phyloP scores from a whole-genome alignment of 2,113 vertebrate genomes.

The Psophia crepitans region DNA sequence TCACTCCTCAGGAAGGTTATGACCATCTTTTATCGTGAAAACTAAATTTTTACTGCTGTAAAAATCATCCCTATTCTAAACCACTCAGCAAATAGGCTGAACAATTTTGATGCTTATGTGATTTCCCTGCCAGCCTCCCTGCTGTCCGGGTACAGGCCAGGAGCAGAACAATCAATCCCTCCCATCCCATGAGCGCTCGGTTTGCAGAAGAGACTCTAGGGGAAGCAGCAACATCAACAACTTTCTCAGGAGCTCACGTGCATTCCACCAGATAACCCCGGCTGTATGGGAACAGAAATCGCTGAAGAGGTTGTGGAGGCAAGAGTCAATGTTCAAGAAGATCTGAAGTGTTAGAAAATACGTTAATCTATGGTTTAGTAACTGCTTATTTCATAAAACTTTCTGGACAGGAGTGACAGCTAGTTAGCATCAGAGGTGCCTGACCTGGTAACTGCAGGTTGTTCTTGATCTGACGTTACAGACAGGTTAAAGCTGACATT shows the following conservation, averaged over 20 bases:
- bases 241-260: neutral
- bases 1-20: neutral
- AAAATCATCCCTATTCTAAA: rapidly evolving
- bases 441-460: neutral
- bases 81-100: neutral
- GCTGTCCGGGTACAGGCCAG: neutral
- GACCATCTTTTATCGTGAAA: neutral
- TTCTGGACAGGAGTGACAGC: neutral
- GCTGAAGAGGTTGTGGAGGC: neutral
- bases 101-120: neutral
- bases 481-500: too few species aligned
- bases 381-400: neutral
- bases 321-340: neutral
- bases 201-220: neutral
- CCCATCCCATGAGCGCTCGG: rapidly evolving
- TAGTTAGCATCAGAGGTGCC: neutral
- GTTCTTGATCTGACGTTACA: neutral
- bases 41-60: neutral
- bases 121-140: neutral
- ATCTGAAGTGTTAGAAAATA: neutral
- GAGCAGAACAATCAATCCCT: neutral
- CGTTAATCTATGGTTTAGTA: neutral
- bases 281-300: rapidly evolving
- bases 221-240: neutral
- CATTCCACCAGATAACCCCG: neutral